Percentiles rank a stretch among this genome's conserved stretches.
Evolutionary conservation across 2,888 invertebrate species (phyloP).

Genomic region (Ischnura elegans): DNA sequence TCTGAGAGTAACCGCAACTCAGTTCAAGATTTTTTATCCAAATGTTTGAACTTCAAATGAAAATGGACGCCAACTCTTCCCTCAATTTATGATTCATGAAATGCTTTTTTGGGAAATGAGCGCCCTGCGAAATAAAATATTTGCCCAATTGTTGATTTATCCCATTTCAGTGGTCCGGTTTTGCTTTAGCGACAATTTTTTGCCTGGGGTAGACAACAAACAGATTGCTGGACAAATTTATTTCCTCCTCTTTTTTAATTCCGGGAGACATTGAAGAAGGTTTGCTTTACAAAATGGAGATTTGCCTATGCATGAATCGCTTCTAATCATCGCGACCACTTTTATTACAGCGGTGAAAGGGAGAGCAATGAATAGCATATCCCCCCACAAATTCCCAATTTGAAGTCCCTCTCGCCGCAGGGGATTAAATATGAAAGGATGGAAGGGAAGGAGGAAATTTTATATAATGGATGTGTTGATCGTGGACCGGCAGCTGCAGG

Average conservation of each 20-base stretch:
- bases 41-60: too few relatives aligned
- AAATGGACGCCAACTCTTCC: not conserved
- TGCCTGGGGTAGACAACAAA: too few relatives aligned
- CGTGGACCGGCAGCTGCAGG: not conserved
- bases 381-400: not conserved
- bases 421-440: not conserved
- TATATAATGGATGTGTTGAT: not conserved
- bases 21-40: too few relatives aligned
- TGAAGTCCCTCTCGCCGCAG: not conserved
- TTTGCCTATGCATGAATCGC: not conserved
- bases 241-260: too few relatives aligned
- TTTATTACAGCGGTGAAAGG: not conserved
- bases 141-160: not conserved
- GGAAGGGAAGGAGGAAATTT: not conserved
- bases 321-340: not conserved
- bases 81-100: not conserved
- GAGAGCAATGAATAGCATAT: not conserved
- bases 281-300: not conserved
- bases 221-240: too few relatives aligned
- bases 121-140: not conserved
- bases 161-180: not conserved
- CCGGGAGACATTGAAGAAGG: not conserved
- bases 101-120: not conserved
- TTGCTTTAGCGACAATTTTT: not conserved
- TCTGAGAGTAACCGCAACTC: too few relatives aligned